phyloP scores from a whole-genome alignment of 2,113 vertebrate genomes.

The Australoheros scitulus region DNA sequence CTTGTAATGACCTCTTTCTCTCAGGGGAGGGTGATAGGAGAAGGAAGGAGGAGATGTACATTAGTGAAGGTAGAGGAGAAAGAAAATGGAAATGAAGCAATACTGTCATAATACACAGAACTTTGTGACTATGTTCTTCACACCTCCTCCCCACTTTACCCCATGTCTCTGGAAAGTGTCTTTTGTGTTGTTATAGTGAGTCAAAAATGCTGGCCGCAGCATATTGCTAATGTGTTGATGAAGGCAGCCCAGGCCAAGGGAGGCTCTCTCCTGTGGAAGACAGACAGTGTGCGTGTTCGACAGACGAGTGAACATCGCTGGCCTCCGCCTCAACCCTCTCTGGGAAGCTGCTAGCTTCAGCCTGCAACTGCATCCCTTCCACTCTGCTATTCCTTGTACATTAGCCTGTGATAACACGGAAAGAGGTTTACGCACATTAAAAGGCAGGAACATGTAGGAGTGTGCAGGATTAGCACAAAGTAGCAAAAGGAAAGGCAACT shows the following conservation, averaged over 20 bases:
- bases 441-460: slow-evolving; percentile 40
- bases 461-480: slow-evolving; percentile 39
- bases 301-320: slow-evolving; percentile 72
- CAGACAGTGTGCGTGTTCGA: slow-evolving; percentile 72
- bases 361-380: slow-evolving; percentile 59
- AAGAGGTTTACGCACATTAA: slow-evolving; percentile 50
- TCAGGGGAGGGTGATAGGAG: slow-evolving; percentile 4
- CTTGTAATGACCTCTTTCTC: slow-evolving; percentile 62
- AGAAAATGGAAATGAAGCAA: not conserved
- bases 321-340: slow-evolving; percentile 76
- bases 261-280: slow-evolving; percentile 67
- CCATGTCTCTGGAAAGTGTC: slow-evolving; percentile 34
- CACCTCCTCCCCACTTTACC: slow-evolving; percentile 45
- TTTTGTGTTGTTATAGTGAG: slow-evolving; percentile 51
- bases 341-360: slow-evolving; percentile 70
- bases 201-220: slow-evolving; percentile 65
- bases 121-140: slow-evolving; percentile 39
- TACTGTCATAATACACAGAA: not conserved
- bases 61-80: not conserved
- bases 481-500: slow-evolving; percentile 6
- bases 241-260: slow-evolving; percentile 63
- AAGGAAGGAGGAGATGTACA: not conserved
- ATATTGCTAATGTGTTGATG: slow-evolving; percentile 77
- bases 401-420: slow-evolving; percentile 50
- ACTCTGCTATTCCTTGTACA: slow-evolving; percentile 36